A percentile compares a stretch with the other conserved stretches of the same genome.
Conservation (phyloP, 2,113 vertebrate species). For the Pseudonaja textilis region DNA sequence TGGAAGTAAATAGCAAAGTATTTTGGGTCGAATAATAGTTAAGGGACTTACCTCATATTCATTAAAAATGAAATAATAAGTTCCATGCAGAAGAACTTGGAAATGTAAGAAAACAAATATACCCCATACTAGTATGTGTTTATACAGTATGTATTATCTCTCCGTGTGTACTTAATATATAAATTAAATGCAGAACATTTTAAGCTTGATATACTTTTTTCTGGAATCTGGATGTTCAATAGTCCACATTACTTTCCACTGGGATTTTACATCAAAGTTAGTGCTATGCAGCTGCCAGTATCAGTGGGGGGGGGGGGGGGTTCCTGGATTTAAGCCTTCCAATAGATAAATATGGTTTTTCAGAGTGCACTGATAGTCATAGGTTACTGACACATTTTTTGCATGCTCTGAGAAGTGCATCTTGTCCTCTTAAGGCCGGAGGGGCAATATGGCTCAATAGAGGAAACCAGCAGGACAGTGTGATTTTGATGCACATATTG, state of each 20-base stretch:
- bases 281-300: background rate
- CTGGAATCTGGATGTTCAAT: background rate
- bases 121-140: background rate
- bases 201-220: background rate
- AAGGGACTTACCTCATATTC: background rate
- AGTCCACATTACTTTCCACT: background rate
- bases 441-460: too few relatives aligned
- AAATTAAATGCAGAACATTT: background rate
- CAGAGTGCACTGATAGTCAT: too few relatives aligned
- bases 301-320: background rate
- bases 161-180: background rate
- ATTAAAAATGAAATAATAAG: background rate
- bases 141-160: background rate
- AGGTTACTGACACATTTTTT: too few relatives aligned
- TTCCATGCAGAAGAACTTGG: background rate
- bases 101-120: background rate
- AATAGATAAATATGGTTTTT: too few relatives aligned
- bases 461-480: too few relatives aligned
- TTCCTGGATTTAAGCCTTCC: too few relatives aligned
- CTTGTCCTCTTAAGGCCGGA: too few relatives aligned
- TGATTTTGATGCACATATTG: too few relatives aligned
- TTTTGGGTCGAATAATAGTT: background rate
- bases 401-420: too few relatives aligned
- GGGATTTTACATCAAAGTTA: background rate
- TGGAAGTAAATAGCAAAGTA: background rate